These are phyloP conservation scores for Hydrotaea diabolus DNA, from an alignment of 2,888 invertebrate species.

Conservation along the genomic window DNA sequence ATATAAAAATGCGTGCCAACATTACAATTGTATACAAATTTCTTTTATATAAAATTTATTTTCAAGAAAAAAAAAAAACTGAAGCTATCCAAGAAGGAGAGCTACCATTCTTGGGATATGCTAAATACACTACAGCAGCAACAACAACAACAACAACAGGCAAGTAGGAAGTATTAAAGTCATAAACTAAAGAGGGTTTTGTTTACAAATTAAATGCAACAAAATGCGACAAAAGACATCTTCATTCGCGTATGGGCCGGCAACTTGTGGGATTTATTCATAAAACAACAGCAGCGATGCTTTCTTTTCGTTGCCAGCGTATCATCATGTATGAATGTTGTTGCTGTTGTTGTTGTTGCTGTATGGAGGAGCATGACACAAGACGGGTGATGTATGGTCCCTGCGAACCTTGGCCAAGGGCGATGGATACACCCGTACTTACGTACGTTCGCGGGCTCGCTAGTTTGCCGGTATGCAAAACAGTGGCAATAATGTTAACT, in stretches of 20 bases:
- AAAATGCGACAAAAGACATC: constrained; percentile 60
- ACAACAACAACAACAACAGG: background rate
- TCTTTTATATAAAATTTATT: constrained; percentile 61
- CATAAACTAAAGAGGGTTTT: constrained; percentile 70
- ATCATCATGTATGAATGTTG: background rate
- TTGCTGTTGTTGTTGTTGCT: constrained; percentile 15
- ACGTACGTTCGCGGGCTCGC: background rate
- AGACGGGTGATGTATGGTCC: constrained; percentile 59
- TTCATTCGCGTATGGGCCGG: constrained; percentile 56
- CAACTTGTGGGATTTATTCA: constrained; percentile 64
- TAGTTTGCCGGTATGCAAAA: constrained; percentile 63
- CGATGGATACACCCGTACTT: constrained; percentile 32
- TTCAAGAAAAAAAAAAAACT: constrained; percentile 24
- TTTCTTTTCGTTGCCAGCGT: constrained; percentile 13
- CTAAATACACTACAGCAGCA: constrained; percentile 12
- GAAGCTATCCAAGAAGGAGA: background rate
- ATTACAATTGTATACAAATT: constrained; percentile 67
- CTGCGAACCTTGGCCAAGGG: constrained; percentile 27
- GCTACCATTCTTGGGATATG: constrained; percentile 28
- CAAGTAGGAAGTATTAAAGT: constrained; percentile 66
- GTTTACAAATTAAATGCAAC: constrained; percentile 68
- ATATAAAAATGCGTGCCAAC: constrained; percentile 65
- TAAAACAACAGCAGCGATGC: constrained; percentile 31
- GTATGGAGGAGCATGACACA: background rate
- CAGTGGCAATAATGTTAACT: constrained; percentile 54